These are phyloP conservation scores for Drosophila maculinotata DNA, from an alignment of 2,888 invertebrate species.

Conservation along the genomic window DNA sequence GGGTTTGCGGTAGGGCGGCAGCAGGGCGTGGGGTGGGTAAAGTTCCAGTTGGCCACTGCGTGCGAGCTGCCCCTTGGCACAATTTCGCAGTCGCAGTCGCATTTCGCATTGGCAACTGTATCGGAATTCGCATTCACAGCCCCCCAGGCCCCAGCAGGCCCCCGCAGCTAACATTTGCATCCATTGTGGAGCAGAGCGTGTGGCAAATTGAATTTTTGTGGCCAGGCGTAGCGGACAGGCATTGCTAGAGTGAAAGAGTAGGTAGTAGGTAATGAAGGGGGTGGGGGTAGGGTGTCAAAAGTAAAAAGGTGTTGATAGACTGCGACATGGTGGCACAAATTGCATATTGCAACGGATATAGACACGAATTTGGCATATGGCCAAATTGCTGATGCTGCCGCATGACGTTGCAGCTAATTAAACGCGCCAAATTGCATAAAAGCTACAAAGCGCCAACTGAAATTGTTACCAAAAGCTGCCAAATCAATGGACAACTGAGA, in stretches of 20 bases:
- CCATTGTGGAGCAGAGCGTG: constrained; percentile 46
- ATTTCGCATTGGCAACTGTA: constrained; percentile 15
- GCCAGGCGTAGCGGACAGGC: constrained; percentile 15
- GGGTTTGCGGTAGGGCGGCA: rapidly evolving
- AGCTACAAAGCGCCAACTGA: constrained; percentile 29
- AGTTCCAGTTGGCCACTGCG: constrained; percentile 16
- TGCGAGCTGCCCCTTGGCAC: constrained; percentile 23
- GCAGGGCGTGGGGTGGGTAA: rapidly evolving
- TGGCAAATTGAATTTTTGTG: constrained; percentile 60
- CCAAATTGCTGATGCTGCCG: constrained; percentile 41
- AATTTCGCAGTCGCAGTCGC: constrained; percentile 11
- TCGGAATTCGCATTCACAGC: constrained; percentile 13
- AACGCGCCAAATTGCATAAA: constrained; percentile 67
- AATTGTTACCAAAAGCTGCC: constrained; percentile 44
- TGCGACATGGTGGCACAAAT: constrained; percentile 75
- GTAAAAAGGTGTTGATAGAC: constrained; percentile 77
- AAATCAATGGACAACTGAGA: background rate
- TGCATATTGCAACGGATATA: constrained; percentile 54
- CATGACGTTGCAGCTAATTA: constrained; percentile 72
- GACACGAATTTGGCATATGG: constrained; percentile 48
- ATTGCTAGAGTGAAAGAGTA: background rate
- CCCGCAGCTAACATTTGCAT: constrained; percentile 19
- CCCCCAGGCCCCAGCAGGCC: too few species aligned
- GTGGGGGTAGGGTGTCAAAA: constrained; percentile 1
- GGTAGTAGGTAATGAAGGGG: background rate